phyloP scores from a whole-genome alignment of 2,888 invertebrate species.

The Nomada flava region DNA sequence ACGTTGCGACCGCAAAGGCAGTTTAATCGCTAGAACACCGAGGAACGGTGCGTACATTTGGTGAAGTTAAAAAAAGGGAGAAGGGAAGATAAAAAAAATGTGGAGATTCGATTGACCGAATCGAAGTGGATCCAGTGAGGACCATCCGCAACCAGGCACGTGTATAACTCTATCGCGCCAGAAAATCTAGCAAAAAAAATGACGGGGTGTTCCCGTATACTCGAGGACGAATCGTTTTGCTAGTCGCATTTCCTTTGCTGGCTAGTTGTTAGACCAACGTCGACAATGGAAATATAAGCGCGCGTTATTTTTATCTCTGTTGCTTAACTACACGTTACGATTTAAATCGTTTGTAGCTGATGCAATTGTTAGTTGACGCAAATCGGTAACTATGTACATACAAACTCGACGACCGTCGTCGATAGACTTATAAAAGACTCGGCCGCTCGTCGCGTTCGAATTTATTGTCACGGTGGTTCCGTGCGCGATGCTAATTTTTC shows the following conservation, averaged over 20 bases:
- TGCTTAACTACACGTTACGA: constrained; percentile 39
- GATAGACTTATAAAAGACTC: constrained; percentile 6
- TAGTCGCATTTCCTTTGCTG: not conserved
- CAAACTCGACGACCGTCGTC: constrained; percentile 12
- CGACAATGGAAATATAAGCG: constrained; percentile 48
- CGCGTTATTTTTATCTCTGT: constrained; percentile 34
- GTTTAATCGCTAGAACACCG: not conserved
- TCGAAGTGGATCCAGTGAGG: not conserved
- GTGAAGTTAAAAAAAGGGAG: too few relatives aligned
- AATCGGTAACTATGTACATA: constrained; percentile 45
- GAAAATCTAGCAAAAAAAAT: not conserved
- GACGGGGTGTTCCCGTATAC: not conserved
- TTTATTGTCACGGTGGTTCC: constrained; percentile 36
- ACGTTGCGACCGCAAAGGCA: constrained; percentile 1
- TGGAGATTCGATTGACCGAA: constrained; percentile 10
- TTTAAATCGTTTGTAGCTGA: constrained; percentile 38
- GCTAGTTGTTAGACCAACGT: constrained; percentile 7
- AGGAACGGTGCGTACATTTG: too few relatives aligned
- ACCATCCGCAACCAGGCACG: not conserved
- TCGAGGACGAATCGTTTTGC: not conserved
- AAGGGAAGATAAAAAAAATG: not conserved
- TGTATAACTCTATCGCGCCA: not conserved
- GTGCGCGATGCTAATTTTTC: not conserved
- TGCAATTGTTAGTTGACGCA: constrained; percentile 38
- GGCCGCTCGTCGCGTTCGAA: not conserved